Percentiles rank a stretch among this genome's conserved stretches.
Evolutionary conservation across 2,888 invertebrate genomes (phyloP).

Genomic region (Carabus problematicus): DNA sequence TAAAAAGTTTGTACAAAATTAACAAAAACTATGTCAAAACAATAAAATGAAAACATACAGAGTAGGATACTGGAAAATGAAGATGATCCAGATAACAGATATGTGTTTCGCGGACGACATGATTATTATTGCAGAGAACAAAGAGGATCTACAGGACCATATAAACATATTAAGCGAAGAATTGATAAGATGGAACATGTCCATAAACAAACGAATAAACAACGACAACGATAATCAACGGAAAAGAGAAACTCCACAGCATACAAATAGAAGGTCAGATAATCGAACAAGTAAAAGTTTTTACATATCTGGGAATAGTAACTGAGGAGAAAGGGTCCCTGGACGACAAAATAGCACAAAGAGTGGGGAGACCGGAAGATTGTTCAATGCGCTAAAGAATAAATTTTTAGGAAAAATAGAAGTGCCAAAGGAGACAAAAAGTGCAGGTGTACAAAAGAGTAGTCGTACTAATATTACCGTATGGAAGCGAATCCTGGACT

Average conservation of each 20-base stretch:
- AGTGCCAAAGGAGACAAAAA: neutral
- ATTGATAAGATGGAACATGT: too few relatives aligned
- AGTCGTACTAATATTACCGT: too few relatives aligned
- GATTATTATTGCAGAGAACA: neutral
- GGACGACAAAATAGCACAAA: neutral
- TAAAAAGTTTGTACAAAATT: constrained; percentile 5
- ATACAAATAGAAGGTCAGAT: neutral
- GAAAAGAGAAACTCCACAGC: neutral
- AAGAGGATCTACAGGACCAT: neutral
- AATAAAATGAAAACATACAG: neutral
- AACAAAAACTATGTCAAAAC: constrained; percentile 7
- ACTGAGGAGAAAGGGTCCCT: neutral
- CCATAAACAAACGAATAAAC: neutral
- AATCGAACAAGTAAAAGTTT: neutral
- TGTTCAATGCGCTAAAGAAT: neutral
- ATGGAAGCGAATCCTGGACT: too few relatives aligned
- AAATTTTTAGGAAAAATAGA: neutral
- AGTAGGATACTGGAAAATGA: constrained; percentile 14
- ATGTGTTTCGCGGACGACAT: constrained; percentile 18
- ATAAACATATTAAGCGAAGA: neutral
- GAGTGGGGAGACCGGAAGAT: neutral
- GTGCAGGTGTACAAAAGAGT: too few relatives aligned
- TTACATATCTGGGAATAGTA: neutral
- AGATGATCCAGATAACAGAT: constrained; percentile 1
- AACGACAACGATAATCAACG: neutral